Percentiles rank a stretch among this genome's conserved stretches.
These are phyloP conservation scores for Sarcophaga peregrina DNA, from an alignment of 1,140 invertebrate species.

Conservation along the genomic window DNA sequence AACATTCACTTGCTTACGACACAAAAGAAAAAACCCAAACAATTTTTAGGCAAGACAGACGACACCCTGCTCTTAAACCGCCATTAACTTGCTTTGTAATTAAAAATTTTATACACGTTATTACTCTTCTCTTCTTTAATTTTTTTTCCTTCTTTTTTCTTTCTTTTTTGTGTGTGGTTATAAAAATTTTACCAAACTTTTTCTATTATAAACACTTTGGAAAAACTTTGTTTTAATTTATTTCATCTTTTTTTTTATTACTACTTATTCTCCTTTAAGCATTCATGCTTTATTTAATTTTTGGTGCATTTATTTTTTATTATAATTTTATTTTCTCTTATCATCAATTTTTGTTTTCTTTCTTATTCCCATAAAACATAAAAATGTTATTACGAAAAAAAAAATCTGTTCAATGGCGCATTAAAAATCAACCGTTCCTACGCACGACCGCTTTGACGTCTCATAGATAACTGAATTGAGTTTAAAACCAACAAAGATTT, in stretches of 20 bases:
- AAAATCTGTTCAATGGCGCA: background rate
- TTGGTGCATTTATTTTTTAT: background rate
- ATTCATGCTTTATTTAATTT: background rate
- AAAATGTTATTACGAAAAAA: background rate
- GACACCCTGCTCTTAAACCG: background rate
- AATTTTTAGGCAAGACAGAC: background rate
- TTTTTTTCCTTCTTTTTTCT: background rate
- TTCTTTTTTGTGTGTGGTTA: background rate
- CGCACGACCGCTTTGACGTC: constrained; percentile 35
- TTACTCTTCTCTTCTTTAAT: background rate
- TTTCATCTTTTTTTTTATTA: background rate
- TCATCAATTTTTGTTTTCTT: background rate
- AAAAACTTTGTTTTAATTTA: constrained; percentile 17
- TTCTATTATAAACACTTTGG: background rate
- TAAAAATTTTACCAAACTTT: background rate
- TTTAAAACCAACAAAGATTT: background rate
- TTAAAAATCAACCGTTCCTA: background rate
- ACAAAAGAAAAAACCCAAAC: background rate
- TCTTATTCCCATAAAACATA: background rate
- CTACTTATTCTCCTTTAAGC: background rate
- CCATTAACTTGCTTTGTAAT: background rate
- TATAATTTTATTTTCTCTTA: background rate
- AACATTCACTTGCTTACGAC: too few species aligned
- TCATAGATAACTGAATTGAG: constrained; percentile 36
- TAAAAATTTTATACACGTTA: constrained; percentile 10